Evolutionary conservation across 2,888 invertebrate genomes (phyloP).

Genomic region (Branchinecta sandiegonensis): DNA sequence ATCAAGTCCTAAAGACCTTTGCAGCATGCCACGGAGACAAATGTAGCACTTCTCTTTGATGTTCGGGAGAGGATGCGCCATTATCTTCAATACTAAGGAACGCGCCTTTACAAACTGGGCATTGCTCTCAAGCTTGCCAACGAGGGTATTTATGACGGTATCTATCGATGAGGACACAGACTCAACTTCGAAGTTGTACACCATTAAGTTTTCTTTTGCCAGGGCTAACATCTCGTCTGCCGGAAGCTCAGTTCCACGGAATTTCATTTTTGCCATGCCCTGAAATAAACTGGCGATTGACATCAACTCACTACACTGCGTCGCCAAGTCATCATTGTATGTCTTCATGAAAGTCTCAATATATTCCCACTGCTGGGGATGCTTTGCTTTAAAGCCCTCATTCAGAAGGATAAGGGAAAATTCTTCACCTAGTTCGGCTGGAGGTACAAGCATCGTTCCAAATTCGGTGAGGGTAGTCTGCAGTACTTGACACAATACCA

Average conservation of each 20-base stretch:
- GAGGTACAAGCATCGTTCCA: conserved; percentile 1
- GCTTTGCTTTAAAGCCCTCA: not conserved
- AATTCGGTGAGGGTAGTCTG: conserved; percentile 8
- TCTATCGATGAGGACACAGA: not conserved
- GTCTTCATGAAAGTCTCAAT: conserved; percentile 7
- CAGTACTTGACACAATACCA: not conserved
- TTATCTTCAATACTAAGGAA: not conserved
- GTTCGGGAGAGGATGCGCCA: not conserved
- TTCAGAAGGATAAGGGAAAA: conserved; percentile 5
- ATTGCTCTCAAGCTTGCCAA: not conserved
- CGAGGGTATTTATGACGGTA: not conserved
- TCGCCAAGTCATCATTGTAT: conserved; percentile 12
- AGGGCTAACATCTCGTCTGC: not conserved
- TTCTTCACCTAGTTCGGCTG: conserved; percentile 1
- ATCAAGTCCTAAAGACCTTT: not conserved
- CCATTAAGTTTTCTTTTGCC: not conserved
- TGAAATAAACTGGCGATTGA: conserved; percentile 6
- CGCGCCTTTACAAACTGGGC: not conserved
- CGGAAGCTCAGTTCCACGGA: not conserved
- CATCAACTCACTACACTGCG: conserved; percentile 4
- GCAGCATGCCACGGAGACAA: not conserved
- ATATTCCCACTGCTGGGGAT: not conserved
- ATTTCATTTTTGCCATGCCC: not conserved
- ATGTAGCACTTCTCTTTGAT: not conserved
- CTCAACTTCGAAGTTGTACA: not conserved